These are phyloP conservation scores for Leptonema lineaticorne DNA, from an alignment of 1,140 invertebrate species.

Conservation along the genomic window DNA sequence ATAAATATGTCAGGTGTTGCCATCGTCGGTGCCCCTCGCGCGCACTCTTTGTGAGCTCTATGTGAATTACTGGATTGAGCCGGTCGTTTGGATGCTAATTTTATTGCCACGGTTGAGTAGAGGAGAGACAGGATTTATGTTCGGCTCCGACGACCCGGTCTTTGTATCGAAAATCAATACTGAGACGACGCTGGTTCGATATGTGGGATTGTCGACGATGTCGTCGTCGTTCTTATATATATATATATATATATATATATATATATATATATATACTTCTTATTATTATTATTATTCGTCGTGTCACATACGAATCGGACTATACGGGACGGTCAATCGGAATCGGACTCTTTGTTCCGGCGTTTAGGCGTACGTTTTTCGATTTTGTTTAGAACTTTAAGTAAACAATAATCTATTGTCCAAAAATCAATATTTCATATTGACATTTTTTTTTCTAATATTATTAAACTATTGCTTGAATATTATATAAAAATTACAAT, in stretches of 20 bases:
- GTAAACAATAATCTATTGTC: no score
- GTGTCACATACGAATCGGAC: not conserved
- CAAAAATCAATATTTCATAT: no score
- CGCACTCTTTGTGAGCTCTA: conserved; percentile 40
- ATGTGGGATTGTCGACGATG: not conserved
- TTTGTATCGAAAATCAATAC: conserved; percentile 42
- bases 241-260: no score
- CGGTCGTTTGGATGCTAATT: conserved; percentile 42
- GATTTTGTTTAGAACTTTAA: no score
- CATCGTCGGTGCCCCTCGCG: conserved; percentile 38
- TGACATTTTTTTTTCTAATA: no score
- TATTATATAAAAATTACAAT: no score
- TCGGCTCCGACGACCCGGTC: conserved; percentile 14
- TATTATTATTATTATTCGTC: no score
- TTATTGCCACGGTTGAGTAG: conserved; percentile 40
- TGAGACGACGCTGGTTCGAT: not conserved
- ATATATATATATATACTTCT: no score
- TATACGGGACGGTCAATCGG: not conserved
- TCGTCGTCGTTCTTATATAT: no score
- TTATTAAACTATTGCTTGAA: no score
- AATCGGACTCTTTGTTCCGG: no score
- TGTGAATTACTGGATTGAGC: conserved; percentile 42
- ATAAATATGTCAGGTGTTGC: conserved; percentile 42
- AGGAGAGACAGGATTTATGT: conserved; percentile 40
- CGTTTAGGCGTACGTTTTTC: no score